Conservation (phyloP, 2,797 vertebrate genomes). For the Sebastes trivittatus region DNA sequence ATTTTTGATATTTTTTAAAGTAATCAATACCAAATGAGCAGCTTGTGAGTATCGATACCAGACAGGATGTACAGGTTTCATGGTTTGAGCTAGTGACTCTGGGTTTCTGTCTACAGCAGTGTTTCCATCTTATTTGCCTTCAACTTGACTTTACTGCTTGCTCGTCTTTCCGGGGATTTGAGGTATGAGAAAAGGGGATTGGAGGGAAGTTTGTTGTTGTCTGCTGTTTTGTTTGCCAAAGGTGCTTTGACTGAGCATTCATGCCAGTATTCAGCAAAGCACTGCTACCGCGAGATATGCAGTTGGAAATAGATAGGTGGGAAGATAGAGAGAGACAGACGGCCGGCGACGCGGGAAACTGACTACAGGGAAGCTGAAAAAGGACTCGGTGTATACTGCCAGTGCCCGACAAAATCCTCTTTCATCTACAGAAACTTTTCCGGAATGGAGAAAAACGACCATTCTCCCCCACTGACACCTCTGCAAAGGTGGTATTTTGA, state of each 20-base stretch:
- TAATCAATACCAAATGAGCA: too few species aligned
- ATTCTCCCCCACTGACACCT: slow-evolving; percentile 26
- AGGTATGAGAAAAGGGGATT: background rate
- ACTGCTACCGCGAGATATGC: slow-evolving; percentile 21
- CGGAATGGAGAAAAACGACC: slow-evolving; percentile 38
- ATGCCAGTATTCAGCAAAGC: slow-evolving; percentile 16
- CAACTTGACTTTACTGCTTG: background rate
- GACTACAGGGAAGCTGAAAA: slow-evolving; percentile 14
- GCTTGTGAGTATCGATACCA: too few species aligned
- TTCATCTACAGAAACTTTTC: slow-evolving; percentile 38
- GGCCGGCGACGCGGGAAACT: background rate
- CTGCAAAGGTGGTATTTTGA: slow-evolving; percentile 30
- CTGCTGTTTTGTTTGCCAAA: slow-evolving; percentile 25
- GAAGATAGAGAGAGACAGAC: slow-evolving; percentile 35
- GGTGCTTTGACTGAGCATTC: slow-evolving; percentile 28
- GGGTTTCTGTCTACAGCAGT: background rate
- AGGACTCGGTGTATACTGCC: background rate
- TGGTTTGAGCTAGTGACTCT: background rate
- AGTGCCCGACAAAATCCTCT: slow-evolving; percentile 3
- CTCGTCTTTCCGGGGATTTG: background rate
- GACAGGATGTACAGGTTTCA: background rate
- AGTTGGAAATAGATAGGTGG: slow-evolving; percentile 37
- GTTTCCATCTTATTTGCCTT: background rate
- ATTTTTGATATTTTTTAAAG: background rate
- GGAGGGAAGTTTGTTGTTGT: slow-evolving; percentile 18